Base-by-base conservation (phyloP, 2,888 invertebrate species). In the Ophion ventricosus region DNA sequence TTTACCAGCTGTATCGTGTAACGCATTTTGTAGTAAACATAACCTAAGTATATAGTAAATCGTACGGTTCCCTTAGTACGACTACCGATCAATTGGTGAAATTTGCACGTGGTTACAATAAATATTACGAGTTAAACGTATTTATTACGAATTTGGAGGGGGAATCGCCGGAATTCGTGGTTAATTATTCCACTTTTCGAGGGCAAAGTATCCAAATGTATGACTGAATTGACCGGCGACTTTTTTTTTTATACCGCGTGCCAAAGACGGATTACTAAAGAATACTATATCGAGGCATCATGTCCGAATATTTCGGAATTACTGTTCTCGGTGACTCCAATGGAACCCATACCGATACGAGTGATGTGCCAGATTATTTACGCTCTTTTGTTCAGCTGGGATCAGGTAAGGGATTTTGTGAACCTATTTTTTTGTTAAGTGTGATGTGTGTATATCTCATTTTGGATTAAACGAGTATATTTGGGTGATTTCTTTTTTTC, bases 351-450 rank as follows among this genome's bases (percentile, higher is more conserved):
- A 2, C 14, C 26, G 26, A 61, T 8, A 63, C 7, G 35, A 35
- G n/a, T 63, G 63, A 63, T 35, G 63, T 43, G 66, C 66, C 66
- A 20, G 66, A 66, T 20, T 40, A 40, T 40, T 43, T 66, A 43
- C 20, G 40, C n/a, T 20, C 20, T 8, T 66, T 66, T 10, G 40
- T 66, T 8, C 20, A 66, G 8, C 66, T 66, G 20, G 66, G 66
- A 66, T 43, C 40, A 66, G 66, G 66, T 66, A 40, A 66, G 66
- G 10, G 20, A 66, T 66, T 66, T 66, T 20, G 40, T 40, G n/a
- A n/a, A n/a, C n/a, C n/a, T n/a, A n/a, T n/a, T n/a, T n/a, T 66
- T 66, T 66, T 20, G 40, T 40, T 43, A 66, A 66, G 20, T 66
- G 40, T 35, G 35, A 63, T 63, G 64, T 64, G 64, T 40, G 64